phyloP scores from a whole-genome alignment of 1,140 invertebrate species.

The Daktulosphaira vitifoliae region DNA sequence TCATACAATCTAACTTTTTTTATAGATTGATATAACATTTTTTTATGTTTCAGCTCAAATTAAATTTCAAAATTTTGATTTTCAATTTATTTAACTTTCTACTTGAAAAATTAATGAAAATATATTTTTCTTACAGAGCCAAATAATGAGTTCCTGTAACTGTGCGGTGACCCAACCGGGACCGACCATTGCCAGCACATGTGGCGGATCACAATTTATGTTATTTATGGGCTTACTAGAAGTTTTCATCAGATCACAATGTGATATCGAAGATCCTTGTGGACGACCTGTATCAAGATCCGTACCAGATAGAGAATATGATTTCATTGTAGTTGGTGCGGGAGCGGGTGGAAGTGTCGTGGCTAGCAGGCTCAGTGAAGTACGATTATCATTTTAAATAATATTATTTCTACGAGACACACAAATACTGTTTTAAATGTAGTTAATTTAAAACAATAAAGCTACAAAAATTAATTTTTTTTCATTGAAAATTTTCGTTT shows the following conservation, averaged over 20 bases:
- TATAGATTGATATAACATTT: no score
- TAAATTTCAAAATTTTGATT: no score
- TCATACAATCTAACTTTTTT: no score
- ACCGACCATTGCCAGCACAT: slow-evolving; percentile 67
- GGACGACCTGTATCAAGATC: slow-evolving; percentile 54
- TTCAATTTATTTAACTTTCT: no score
- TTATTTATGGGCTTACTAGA: slow-evolving; percentile 77
- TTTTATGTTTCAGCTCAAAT: no score
- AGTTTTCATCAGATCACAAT: slow-evolving; percentile 71
- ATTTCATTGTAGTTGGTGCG: slow-evolving; percentile 79
- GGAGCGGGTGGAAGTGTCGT: slow-evolving; percentile 71
- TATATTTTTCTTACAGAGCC: no score
- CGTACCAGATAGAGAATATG: slow-evolving; percentile 59
- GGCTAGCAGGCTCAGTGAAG: slow-evolving; percentile 58
- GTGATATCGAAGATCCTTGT: slow-evolving; percentile 74
- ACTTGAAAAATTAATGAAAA: no score
- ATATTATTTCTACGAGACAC: no score
- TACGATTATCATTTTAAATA: neutral
- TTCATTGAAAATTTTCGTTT: no score
- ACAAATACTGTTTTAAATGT: neutral
- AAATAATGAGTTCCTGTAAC: slow-evolving; percentile 48
- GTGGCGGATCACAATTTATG: slow-evolving; percentile 72
- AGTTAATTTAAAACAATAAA: neutral
- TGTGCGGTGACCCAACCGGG: slow-evolving; percentile 66
- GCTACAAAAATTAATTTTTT: neutral